Evolutionary conservation across 37 sponge, comb jelly and placozoan genomes (phyloP), one percentile per base, ranked within the genome.

Genomic region (Halisarca cf. caerulea): DNA sequence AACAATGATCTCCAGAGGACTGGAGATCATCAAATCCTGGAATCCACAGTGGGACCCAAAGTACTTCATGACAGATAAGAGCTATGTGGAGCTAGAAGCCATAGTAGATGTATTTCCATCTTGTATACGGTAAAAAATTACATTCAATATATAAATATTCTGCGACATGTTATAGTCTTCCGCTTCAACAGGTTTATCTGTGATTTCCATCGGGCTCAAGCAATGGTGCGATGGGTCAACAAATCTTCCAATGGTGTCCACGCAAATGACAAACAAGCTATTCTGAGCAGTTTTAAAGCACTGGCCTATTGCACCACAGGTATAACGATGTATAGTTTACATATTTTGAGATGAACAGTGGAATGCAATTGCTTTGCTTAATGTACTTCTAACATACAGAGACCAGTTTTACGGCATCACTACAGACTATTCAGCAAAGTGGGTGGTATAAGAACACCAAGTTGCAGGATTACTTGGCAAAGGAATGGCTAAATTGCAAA

Each of bases 61-160:
- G 11, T 85, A 75, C 34, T 62, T 79, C 43, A 85, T 85, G 85
- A 85, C 79, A 24, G 85, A 85, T 33, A 85, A 85, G 47, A 77
- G 78, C 36, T 24, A 24, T 61, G 64, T 60, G 14, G 85, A 77
- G 34, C 42, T 85, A 21, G 64, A 55, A 17, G 57, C 57, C 57
- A 55, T 55, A 20, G 57, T 17, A 20, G 57, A 55, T 11, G 17
- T 55, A 55, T 55, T 55, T 55, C 57, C 57, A 20, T 20, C 57
- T 55, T 55, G 57, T 55, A 55, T 55, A 20, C 11, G 57, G 57
- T 55, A 20, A 55, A 20, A 20, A 20, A 55, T 20, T 20, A 17
- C 57, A 11, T 55, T 55, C 17, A 20, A 55, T 20, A 55, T 55
- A 55, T 55, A 55, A 20, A 55, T 55, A 55, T 20, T 55, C 17